phyloP scores from a whole-genome alignment of 2,888 invertebrate genomes.

The Stramonita haemastoma region DNA sequence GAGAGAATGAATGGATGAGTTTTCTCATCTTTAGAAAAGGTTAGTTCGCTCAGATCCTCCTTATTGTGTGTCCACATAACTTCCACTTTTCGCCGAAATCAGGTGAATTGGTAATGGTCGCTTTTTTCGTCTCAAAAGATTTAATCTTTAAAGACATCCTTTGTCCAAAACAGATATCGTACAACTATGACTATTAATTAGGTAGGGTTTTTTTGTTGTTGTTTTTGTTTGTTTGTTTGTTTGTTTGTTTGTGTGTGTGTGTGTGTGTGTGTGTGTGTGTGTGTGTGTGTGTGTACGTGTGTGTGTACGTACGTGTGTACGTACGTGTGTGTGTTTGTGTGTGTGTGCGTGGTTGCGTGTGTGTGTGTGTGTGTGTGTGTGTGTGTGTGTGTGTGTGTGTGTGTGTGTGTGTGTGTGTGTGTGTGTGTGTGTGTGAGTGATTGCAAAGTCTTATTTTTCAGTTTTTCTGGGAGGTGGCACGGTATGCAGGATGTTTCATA shows the following conservation, averaged over 20 bases:
- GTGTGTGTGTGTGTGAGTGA: not conserved
- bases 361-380: not conserved
- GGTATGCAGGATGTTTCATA: too few relatives aligned
- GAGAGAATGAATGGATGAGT: not conserved
- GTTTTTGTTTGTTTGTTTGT: not conserved
- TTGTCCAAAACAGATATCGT: too few relatives aligned
- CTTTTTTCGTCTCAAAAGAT: too few relatives aligned
- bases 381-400: not conserved
- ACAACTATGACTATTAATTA: too few relatives aligned
- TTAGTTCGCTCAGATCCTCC: too few relatives aligned
- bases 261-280: conserved; percentile 4
- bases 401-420: not conserved
- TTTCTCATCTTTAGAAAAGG: too few relatives aligned
- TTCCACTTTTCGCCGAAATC: too few relatives aligned
- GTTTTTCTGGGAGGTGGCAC: too few relatives aligned
- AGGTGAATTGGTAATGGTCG: too few relatives aligned
- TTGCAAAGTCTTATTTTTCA: too few relatives aligned
- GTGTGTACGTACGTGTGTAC: not conserved
- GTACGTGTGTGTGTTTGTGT: not conserved
- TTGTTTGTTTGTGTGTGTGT: not conserved
- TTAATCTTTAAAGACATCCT: too few relatives aligned
- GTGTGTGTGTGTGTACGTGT: not conserved
- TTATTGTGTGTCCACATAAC: too few relatives aligned
- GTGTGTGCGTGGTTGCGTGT: not conserved
- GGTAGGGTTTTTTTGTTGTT: not conserved